Base-by-base conservation (phyloP, 2,797 vertebrate genomes). In the Gymnopithys bicolor region DNA sequence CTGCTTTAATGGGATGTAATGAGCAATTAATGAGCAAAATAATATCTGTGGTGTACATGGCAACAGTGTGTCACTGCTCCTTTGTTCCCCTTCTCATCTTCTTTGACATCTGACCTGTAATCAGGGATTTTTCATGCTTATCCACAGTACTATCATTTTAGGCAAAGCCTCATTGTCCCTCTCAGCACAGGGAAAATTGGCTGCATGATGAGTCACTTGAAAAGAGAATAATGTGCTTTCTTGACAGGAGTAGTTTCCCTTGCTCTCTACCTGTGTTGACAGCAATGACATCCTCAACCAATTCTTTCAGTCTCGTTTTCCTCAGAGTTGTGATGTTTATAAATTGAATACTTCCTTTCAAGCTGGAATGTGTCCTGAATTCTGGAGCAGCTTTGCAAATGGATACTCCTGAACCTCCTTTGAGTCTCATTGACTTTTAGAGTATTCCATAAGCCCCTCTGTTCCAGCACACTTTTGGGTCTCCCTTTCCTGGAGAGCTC, bases 11-110 rank as follows among this genome's bases (percentile, higher is more conserved):
- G 80, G 87, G 49, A 63, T 92, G 51, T 90, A 94, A 95, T 89
- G 93, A 96, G 70, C 80, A 94, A 94, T 94, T 95, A 95, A 96
- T 95, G 91, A 94, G 58, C 69, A 90, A 96, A 95, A 95, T 97
- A 96, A 32, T 95, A 94, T 95, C 90, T 92, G 59, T 92, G 80
- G 89, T 89, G 37, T 66, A 91, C 85, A 63, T 85, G 90, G 87
- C 79, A 97, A 90, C 89, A 87, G 78, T 70, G 66, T 95, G 85
- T 84, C 83, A 67, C 46, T 79, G 67, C 48, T 93, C 78, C 82
- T 96, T 97, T 96, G 90, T 95, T 95, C 95, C 58, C 64, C 32
- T 90, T 94, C 83, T 86, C 79, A 49, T 92, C 59, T 39, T 93
- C 32, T 56, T 94, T 64, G 77, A 75, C 82, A 88, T 91, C 92